Evolutionary conservation across 2,797 vertebrate genomes (phyloP).

Genomic region (Allenopithecus nigroviridis): DNA sequence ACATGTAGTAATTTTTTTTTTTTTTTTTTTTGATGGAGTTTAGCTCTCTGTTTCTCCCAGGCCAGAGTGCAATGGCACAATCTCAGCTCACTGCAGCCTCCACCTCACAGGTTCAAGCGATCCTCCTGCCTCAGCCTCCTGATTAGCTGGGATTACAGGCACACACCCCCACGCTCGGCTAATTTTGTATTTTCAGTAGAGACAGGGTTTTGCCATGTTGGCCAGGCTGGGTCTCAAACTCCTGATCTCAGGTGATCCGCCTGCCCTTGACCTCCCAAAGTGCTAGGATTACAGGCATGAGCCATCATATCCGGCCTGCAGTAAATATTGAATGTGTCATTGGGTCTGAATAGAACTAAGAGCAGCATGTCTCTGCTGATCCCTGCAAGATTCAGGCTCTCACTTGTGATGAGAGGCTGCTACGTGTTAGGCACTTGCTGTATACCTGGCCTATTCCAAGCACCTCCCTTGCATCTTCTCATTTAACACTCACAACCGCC

Average conservation of each 20-base stretch:
- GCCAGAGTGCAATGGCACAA: fast-evolving
- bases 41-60: background rate
- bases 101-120: background rate
- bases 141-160: background rate
- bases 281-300: background rate
- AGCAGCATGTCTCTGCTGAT: fast-evolving
- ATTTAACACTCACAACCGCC: background rate
- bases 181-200: background rate
- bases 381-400: fast-evolving
- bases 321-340: fast-evolving
- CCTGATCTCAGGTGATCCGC: background rate
- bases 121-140: background rate
- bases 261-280: background rate
- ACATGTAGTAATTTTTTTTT: background rate
- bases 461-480: fast-evolving
- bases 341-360: background rate
- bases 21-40: background rate
- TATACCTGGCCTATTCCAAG: background rate
- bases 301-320: fast-evolving
- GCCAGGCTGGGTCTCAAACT: background rate
- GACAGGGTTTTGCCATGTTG: background rate
- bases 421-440: fast-evolving
- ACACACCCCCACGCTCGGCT: fast-evolving
- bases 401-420: too few species aligned
- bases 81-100: background rate